A percentile compares a stretch with the other conserved stretches of the same genome.
Evolutionary conservation across 2,797 vertebrate species (phyloP).

Genomic region (Hippoglossus hippoglossus): DNA sequence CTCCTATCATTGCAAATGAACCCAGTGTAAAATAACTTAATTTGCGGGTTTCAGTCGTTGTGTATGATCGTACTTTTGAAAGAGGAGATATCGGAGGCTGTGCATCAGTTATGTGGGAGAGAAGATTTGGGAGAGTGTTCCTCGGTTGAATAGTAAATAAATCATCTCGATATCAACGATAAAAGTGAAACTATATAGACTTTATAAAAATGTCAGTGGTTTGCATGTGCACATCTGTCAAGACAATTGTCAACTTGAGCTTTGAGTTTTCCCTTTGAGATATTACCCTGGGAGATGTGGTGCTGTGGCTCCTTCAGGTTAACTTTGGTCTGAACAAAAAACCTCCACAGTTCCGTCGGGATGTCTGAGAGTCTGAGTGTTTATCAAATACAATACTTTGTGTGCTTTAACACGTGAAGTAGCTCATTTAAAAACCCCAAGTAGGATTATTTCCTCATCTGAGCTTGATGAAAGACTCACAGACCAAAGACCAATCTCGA

Average conservation of each 20-base stretch:
- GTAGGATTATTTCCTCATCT: no score
- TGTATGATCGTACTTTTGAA: no score
- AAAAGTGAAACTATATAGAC: conserved; percentile 14
- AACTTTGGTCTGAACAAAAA: conserved; percentile 1
- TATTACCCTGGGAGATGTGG: not conserved
- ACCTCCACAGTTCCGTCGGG: not conserved
- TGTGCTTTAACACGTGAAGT: conserved; percentile 28
- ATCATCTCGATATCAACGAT: conserved; percentile 39
- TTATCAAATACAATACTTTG: conserved; percentile 10
- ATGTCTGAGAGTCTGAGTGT: conserved; percentile 22
- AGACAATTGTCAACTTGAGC: conserved; percentile 12
- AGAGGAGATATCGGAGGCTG: not conserved
- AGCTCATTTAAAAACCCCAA: conserved; percentile 2
- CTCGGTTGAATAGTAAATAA: conserved; percentile 42
- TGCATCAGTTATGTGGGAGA: conserved; percentile 25
- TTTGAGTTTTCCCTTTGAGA: conserved; percentile 13
- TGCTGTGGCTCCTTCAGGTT: conserved; percentile 7
- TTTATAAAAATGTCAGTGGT: conserved; percentile 17
- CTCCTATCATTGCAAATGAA: conserved; percentile 13
- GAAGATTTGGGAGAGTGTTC: conserved; percentile 3
- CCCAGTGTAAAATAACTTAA: conserved; percentile 4
- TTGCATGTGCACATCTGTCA: conserved; percentile 36
- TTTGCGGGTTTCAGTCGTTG: conserved; percentile 32
- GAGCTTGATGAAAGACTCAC: not conserved
- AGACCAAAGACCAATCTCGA: not conserved